Percentiles rank a stretch among this genome's conserved stretches.
phyloP scores from a whole-genome alignment of 2,113 vertebrate species.

The Mustela nigripes region DNA sequence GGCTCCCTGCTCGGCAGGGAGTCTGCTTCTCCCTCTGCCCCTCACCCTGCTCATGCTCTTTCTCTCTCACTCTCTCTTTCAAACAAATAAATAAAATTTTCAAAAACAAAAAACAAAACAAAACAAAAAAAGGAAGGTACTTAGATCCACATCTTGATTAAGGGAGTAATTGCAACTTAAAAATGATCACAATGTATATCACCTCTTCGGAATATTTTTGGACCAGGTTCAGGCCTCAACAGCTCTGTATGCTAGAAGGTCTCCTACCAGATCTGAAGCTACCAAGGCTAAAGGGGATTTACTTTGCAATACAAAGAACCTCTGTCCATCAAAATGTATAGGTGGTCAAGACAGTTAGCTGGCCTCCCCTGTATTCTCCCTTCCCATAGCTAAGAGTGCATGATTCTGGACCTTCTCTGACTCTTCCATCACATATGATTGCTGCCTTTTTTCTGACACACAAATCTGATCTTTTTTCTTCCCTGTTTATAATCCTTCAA shows the following conservation, averaged over 20 bases:
- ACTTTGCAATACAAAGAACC: background rate
- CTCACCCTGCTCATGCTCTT: no score
- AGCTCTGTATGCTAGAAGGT: background rate
- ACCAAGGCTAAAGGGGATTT: background rate
- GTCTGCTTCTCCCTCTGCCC: no score
- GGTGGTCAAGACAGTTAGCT: background rate
- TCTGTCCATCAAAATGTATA: background rate
- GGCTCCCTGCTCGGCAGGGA: no score
- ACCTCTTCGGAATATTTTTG: background rate
- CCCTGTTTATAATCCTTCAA: background rate
- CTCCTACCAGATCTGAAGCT: constrained; percentile 27
- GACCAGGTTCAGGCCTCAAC: background rate
- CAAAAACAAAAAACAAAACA: no score
- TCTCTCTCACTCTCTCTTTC: no score
- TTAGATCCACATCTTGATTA: background rate
- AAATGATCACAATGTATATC: background rate
- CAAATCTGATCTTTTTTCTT: constrained; percentile 37
- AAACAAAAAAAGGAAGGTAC: background rate
- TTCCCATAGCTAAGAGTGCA: background rate
- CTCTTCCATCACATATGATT: background rate
- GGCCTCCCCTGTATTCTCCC: background rate
- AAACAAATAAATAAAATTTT: no score
- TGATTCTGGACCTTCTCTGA: background rate
- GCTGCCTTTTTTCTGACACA: constrained; percentile 32
- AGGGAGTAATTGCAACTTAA: background rate